Percentiles rank a stretch among this genome's conserved stretches.
Conservation (phyloP, 2,888 invertebrate genomes). For the Synergus gifuensis region DNA sequence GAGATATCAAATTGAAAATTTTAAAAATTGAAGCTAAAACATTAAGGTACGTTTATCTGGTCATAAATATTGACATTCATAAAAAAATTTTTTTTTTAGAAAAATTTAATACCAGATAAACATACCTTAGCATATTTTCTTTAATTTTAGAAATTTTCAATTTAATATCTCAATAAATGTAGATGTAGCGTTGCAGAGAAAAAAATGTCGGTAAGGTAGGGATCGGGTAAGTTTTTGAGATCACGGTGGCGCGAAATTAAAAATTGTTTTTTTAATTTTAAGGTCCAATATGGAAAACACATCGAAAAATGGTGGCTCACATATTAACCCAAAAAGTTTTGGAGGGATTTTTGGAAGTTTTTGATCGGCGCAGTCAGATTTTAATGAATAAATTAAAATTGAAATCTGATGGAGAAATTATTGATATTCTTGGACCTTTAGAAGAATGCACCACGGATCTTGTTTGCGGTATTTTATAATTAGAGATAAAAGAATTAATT, state of each 20-base stretch:
- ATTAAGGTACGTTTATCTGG: too few species aligned
- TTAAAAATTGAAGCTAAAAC: too few species aligned
- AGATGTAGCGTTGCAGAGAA: too few species aligned
- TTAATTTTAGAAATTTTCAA: too few species aligned
- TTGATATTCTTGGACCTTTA: slow-evolving; percentile 51
- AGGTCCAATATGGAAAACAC: slow-evolving; percentile 55
- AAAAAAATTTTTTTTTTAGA: too few species aligned
- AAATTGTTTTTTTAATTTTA: too few species aligned
- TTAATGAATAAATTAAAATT: slow-evolving; percentile 50
- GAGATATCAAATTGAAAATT: too few species aligned
- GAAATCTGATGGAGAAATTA: slow-evolving; percentile 48
- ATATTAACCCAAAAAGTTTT: slow-evolving; percentile 52
- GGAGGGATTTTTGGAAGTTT: slow-evolving; percentile 49
- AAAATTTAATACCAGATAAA: too few species aligned
- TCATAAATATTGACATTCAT: too few species aligned
- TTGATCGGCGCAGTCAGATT: slow-evolving; percentile 50
- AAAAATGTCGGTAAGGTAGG: too few species aligned
- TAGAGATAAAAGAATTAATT: neutral
- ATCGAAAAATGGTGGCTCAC: slow-evolving; percentile 56
- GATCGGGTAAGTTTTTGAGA: neutral
- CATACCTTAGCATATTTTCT: too few species aligned
- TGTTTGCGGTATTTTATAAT: slow-evolving; percentile 51
- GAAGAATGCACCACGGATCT: slow-evolving; percentile 54
- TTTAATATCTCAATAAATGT: too few species aligned
- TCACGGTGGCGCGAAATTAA: neutral